phyloP scores from a whole-genome alignment of 1,140 invertebrate genomes.

The Harpegnathos saltator region DNA sequence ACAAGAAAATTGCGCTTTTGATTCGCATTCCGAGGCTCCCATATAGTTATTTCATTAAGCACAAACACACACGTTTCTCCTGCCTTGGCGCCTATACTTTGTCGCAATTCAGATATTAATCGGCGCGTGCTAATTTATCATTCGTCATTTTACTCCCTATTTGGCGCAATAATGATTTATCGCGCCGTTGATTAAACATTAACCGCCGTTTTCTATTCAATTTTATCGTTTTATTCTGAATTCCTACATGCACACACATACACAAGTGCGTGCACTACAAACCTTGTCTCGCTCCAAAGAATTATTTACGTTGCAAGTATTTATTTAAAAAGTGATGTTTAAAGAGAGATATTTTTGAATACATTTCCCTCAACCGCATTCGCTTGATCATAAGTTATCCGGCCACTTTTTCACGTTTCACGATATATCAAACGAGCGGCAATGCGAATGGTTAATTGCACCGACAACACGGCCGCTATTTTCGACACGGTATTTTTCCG shows the following conservation, averaged over 20 bases:
- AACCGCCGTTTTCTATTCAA: too few relatives aligned
- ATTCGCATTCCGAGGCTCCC: not conserved
- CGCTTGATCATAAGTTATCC: not conserved
- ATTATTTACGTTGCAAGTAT: not conserved
- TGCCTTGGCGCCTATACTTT: too few relatives aligned
- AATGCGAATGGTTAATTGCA: slow-evolving; percentile 9
- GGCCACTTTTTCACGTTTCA: not conserved
- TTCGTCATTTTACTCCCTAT: not conserved
- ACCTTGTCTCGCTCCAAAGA: too few relatives aligned
- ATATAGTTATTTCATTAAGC: slow-evolving; percentile 14
- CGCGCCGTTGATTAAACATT: slow-evolving; percentile 7
- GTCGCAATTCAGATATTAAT: not conserved
- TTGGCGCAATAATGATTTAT: slow-evolving; percentile 23
- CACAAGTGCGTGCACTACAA: too few relatives aligned
- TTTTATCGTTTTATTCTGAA: too few relatives aligned
- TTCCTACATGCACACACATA: too few relatives aligned
- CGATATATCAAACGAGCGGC: not conserved
- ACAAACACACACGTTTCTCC: not conserved
- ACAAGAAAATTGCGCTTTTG: slow-evolving; percentile 27
- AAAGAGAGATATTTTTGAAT: not conserved
- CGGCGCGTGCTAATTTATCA: not conserved
- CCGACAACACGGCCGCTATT: slow-evolving; percentile 1
- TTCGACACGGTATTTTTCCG: slow-evolving; percentile 9
- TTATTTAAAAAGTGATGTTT: slow-evolving; percentile 11
- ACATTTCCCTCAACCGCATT: too few relatives aligned